Conservation (phyloP, 2,888 invertebrate genomes). For the Idaea biselata region DNA sequence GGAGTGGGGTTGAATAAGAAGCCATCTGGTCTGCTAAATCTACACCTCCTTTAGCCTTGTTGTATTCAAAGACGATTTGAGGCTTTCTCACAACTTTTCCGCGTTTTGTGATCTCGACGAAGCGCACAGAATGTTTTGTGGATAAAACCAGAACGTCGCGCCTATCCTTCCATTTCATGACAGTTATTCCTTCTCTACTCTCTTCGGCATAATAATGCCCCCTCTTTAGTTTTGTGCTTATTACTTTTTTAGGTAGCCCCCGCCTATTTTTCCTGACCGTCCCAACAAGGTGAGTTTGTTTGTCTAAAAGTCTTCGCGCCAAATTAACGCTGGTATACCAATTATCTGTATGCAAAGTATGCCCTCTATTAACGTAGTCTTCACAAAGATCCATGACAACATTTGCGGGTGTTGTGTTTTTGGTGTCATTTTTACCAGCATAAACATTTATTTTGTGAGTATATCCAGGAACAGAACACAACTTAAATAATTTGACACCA, state of each 20-base stretch:
- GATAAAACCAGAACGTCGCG: slow-evolving; percentile 24
- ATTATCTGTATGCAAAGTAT: slow-evolving; percentile 33
- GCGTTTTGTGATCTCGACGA: slow-evolving; percentile 13
- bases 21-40: slow-evolving; percentile 32
- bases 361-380: slow-evolving; percentile 30
- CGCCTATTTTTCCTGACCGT: slow-evolving; percentile 30
- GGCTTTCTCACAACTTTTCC: slow-evolving; percentile 20
- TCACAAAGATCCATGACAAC: slow-evolving; percentile 33
- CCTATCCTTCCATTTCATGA: slow-evolving; percentile 29
- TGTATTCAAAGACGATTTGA: slow-evolving; percentile 30
- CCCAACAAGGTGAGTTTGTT: slow-evolving; percentile 37
- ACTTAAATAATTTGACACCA: slow-evolving; percentile 26
- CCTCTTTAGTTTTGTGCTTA: slow-evolving; percentile 7
- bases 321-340: slow-evolving; percentile 33
- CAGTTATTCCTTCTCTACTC: slow-evolving; percentile 23
- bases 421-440: slow-evolving; percentile 34
- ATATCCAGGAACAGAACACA: slow-evolving; percentile 36
- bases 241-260: slow-evolving; percentile 9
- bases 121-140: slow-evolving; percentile 20
- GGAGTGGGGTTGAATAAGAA: slow-evolving; percentile 29
- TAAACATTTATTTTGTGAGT: slow-evolving; percentile 33
- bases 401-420: slow-evolving; percentile 34
- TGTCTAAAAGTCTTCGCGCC: slow-evolving; percentile 31
- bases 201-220: slow-evolving; percentile 10
- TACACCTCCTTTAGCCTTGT: slow-evolving; percentile 28